Evolutionary conservation across 2,888 invertebrate genomes (phyloP), one percentile per base, ranked within the genome.

Genomic region (Hermodice carunculata): DNA sequence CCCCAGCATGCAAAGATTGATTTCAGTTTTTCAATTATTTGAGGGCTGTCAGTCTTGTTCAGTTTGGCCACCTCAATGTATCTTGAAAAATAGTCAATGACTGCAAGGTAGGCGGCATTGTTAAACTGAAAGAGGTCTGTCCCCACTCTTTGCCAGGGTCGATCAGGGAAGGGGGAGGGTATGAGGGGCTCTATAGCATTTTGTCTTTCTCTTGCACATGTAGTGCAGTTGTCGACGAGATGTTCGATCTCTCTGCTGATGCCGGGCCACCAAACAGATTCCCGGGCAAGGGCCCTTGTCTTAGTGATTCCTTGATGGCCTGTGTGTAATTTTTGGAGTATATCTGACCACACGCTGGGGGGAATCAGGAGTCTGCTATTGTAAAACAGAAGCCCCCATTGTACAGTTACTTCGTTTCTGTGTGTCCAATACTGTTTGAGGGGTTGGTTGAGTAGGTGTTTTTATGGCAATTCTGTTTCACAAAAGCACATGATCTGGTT

Each of bases 231-330:
- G n/a, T n/a, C n/a, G n/a, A n/a, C n/a, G n/a, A n/a, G n/a, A n/a
- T n/a, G n/a, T 8, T 49, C 6, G 28, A 24, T 49, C 11, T 24
- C 5, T 49, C 24, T 49, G n/a, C 11, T 43, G 14, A 22, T 37
- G 5, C 40, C 46, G 26, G 44, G 28, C 43, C 57, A 57, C 26
- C 43, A 57, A 8, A 57, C 44, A 26, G 44, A 44, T n/a, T 17
- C 28, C 19, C 17, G 8, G 19, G 43, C 57, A 44, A 26, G 19
- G 14, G 19, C 19, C 17, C 5, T 28, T 22, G 32, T 32, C 19
- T 53, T 53, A 19, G 5, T 34, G 6, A 32, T 1, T 3, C 57
- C 44, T 28, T 19, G 31, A 19, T 58, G 58, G 6, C 46, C 32
- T 19, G 28, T 31, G 11, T 44, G 46, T 11, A 44, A 32, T 24